Percentiles rank a stretch among this genome's conserved stretches.
These are phyloP conservation scores for Macrotrachela quadricornifera DNA, from an alignment of 1,140 invertebrate species.

Conservation along the genomic window DNA sequence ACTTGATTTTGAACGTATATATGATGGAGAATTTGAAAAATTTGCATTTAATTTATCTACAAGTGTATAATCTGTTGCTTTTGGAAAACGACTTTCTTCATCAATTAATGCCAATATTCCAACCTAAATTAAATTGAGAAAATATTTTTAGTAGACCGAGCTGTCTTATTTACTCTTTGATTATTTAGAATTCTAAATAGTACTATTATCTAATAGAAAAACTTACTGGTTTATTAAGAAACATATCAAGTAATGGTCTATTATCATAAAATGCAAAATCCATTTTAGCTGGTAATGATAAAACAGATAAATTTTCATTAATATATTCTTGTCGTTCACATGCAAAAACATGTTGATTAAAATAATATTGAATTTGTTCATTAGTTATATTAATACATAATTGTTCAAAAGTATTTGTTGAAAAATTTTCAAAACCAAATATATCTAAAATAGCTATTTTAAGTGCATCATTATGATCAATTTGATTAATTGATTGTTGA, in stretches of 20 bases:
- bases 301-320: constrained; percentile 55
- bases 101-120: constrained; percentile 72
- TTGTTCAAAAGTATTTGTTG: constrained; percentile 65
- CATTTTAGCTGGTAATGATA: constrained; percentile 17
- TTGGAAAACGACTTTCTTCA: constrained; percentile 69
- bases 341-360: constrained; percentile 83
- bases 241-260: constrained; percentile 55
- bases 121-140: constrained; percentile 2
- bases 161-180: no score
- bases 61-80: constrained; percentile 18
- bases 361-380: constrained; percentile 86
- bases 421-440: constrained; percentile 80
- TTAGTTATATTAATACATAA: constrained; percentile 91
- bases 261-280: constrained; percentile 58
- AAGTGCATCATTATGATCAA: background rate
- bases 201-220: no score
- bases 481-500: no score
- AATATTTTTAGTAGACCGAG: no score
- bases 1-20: background rate
- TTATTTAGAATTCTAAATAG: no score
- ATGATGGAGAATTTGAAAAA: constrained; percentile 1
- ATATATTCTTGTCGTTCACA: constrained; percentile 48
- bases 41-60: constrained; percentile 10
- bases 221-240: constrained; percentile 47
- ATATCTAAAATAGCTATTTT: constrained; percentile 78